A percentile compares a stretch with the other conserved stretches of the same genome.
Conservation (phyloP, 2,113 vertebrate genomes). For the Leptodactylus fuscus region DNA sequence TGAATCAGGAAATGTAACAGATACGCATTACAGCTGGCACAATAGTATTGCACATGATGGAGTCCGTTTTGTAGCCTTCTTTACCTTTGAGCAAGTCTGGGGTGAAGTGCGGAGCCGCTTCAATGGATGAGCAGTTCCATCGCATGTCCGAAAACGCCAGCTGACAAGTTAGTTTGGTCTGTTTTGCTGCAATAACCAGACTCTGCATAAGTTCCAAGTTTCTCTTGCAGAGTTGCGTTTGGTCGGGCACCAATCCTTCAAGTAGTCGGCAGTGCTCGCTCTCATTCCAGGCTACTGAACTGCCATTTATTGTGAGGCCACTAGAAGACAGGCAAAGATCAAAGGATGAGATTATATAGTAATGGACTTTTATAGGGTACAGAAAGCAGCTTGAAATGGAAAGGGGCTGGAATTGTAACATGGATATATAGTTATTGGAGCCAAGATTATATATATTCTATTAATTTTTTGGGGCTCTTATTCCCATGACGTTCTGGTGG, state of each 20-base stretch:
- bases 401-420: no score
- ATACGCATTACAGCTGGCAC: background rate
- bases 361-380: no score
- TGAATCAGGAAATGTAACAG: background rate
- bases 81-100: conserved; percentile 77
- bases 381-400: no score
- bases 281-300: conserved; percentile 72
- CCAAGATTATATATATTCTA: no score
- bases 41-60: background rate
- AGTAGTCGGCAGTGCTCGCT: conserved; percentile 75
- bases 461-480: no score
- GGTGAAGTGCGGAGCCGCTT: conserved; percentile 68
- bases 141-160: conserved; percentile 72
- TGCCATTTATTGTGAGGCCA: conserved; percentile 67
- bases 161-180: conserved; percentile 71
- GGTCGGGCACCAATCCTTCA: conserved; percentile 68
- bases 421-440: no score
- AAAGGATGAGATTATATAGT: background rate
- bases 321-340: conserved; percentile 61
- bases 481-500: no score
- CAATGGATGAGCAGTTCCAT: conserved; percentile 80
- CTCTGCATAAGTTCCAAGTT: conserved; percentile 79
- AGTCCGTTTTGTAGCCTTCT: no score
- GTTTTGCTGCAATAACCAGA: conserved; percentile 69
- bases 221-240: conserved; percentile 74